These are phyloP conservation scores for Pantelozetes paolii DNA, from an alignment of 2,888 invertebrate species.

Conservation along the genomic window DNA sequence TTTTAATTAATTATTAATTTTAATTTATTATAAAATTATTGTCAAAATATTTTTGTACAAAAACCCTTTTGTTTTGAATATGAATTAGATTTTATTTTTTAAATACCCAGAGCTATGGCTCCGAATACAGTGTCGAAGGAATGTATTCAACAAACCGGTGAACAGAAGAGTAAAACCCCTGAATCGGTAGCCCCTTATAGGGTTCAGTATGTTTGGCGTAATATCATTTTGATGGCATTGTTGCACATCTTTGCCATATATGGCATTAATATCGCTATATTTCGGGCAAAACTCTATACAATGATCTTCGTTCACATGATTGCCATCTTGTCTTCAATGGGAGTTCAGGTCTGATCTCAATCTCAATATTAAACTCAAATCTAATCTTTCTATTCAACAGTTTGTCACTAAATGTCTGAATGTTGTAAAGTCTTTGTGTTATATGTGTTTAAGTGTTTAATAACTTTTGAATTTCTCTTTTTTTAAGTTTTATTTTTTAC, in stretches of 20 bases:
- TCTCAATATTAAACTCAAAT: neutral
- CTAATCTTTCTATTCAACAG: too few species aligned
- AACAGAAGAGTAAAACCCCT: too few species aligned
- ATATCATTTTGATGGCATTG: slow-evolving; percentile 45
- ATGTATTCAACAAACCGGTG: neutral
- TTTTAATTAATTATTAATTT: too few species aligned
- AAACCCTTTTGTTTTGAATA: too few species aligned
- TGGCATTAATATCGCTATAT: slow-evolving; percentile 45
- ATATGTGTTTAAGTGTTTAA: neutral
- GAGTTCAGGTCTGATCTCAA: slow-evolving; percentile 15
- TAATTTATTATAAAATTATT: too few species aligned
- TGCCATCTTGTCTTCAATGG: slow-evolving; percentile 20
- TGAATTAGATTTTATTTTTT: too few species aligned
- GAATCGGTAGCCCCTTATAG: neutral
- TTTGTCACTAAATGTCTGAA: neutral
- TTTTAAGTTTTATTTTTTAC: neutral
- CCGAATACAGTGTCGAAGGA: slow-evolving; percentile 19
- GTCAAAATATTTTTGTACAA: too few species aligned
- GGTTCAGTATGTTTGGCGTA: slow-evolving; percentile 45
- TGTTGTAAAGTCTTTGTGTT: neutral
- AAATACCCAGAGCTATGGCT: slow-evolving; percentile 20
- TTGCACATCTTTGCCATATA: slow-evolving; percentile 45
- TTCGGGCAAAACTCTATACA: slow-evolving; percentile 45
- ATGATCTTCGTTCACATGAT: slow-evolving; percentile 43
- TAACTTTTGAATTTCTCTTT: too few species aligned